These are phyloP conservation scores for Aurelia coerulea DNA, from an alignment of 30 jellyfish, hydroid and myxozoan genomes.

Conservation along the genomic window DNA sequence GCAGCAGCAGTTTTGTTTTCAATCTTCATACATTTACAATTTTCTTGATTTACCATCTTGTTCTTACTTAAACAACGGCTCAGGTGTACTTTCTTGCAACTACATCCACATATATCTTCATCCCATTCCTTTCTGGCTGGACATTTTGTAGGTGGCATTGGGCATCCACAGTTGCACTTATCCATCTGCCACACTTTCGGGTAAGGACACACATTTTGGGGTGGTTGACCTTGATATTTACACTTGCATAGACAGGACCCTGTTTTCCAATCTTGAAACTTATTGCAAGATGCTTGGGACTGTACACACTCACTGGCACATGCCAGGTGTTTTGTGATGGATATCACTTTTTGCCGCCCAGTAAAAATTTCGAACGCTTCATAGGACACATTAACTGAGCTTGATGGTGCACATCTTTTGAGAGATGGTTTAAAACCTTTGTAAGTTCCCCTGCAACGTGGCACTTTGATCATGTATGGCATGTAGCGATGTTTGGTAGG, in stretches of 20 bases:
- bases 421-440: conserved; percentile 2
- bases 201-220: conserved; percentile 22
- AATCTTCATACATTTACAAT: conserved; percentile 36
- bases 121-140: conserved; percentile 59
- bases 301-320: conserved; percentile 35
- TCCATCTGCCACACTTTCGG: conserved; percentile 36
- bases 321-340: conserved; percentile 11
- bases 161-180: conserved; percentile 44
- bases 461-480: conserved; percentile 34
- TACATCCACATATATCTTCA: conserved; percentile 33
- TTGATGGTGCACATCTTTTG: conserved; percentile 34
- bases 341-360: background rate
- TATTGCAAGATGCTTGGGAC: conserved; percentile 12
- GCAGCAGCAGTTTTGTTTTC: conserved; percentile 34
- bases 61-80: conserved; percentile 32
- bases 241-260: conserved; percentile 25
- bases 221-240: conserved; percentile 31
- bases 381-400: conserved; percentile 10
- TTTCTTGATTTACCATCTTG: conserved; percentile 30
- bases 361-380: background rate
- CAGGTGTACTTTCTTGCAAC: conserved; percentile 35
- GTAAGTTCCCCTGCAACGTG: conserved; percentile 45
- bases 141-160: conserved; percentile 2
- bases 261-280: conserved; percentile 20
- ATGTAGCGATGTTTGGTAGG: conserved; percentile 40